Conservation (phyloP, 2,888 invertebrate species). For the Nasonovia ribisnigri region DNA sequence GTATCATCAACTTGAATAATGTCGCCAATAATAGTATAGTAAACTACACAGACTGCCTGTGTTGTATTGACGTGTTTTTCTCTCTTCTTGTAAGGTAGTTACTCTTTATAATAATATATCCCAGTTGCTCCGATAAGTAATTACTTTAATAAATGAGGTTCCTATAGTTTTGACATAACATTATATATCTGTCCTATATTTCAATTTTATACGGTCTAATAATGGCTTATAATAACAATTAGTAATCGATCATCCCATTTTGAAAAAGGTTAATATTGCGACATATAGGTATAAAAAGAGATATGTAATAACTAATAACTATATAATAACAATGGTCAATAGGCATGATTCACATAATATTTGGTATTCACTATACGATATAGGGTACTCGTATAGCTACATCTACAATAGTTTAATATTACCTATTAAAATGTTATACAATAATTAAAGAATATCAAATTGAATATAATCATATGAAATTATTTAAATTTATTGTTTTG, state of each 20-base stretch:
- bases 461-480: not conserved
- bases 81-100: not conserved
- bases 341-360: not conserved
- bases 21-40: not conserved
- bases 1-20: not conserved
- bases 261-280: not conserved
- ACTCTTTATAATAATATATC: not conserved
- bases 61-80: constrained; percentile 27
- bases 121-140: constrained; percentile 3
- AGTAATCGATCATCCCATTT: not conserved
- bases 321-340: too few species aligned
- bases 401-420: not conserved
- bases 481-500: not conserved
- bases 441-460: not conserved
- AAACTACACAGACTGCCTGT: not conserved
- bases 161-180: not conserved
- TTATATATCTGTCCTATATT: not conserved
- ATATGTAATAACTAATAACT: not conserved
- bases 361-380: not conserved
- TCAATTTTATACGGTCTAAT: not conserved
- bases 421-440: not conserved
- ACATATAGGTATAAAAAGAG: not conserved
- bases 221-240: not conserved
- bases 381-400: not conserved
- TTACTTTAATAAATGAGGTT: constrained; percentile 13